Percentiles rank a stretch among this genome's conserved stretches.
These are phyloP conservation scores for Hyppa rectilinea DNA, from an alignment of 2,888 invertebrate genomes.

Conservation along the genomic window DNA sequence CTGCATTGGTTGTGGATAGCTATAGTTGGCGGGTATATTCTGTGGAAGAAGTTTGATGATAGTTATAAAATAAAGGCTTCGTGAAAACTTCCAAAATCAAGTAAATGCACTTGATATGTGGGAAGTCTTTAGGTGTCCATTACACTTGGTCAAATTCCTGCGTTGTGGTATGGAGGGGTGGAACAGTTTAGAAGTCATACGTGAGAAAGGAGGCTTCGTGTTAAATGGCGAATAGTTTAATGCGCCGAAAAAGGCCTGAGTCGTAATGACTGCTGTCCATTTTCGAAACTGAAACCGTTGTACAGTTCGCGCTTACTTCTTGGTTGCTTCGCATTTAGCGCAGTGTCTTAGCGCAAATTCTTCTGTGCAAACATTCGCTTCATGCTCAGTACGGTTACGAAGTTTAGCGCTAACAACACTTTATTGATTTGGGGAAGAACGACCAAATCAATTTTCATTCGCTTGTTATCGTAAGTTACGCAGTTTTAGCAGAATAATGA, in stretches of 20 bases:
- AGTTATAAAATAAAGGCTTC: constrained; percentile 39
- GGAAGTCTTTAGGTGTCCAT: constrained; percentile 19
- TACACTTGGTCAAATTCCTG: constrained; percentile 33
- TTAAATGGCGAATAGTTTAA: constrained; percentile 5
- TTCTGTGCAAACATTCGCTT: neutral
- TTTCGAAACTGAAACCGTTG: constrained; percentile 31
- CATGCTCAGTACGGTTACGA: neutral
- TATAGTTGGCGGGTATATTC: constrained; percentile 54
- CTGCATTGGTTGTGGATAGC: constrained; percentile 56
- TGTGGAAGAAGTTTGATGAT: constrained; percentile 59
- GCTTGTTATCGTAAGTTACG: constrained; percentile 1
- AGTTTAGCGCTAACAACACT: constrained; percentile 5
- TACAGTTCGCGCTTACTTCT: constrained; percentile 2
- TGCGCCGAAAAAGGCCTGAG: constrained; percentile 6
- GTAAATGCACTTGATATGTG: constrained; percentile 11
- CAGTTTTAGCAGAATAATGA: constrained; percentile 16
- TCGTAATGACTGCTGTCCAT: constrained; percentile 6
- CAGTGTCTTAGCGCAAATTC: neutral
- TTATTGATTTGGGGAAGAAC: neutral
- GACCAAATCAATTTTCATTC: neutral
- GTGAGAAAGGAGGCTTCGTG: neutral
- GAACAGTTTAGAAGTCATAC: constrained; percentile 6
- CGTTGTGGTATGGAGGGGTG: neutral
- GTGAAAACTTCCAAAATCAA: constrained; percentile 25
- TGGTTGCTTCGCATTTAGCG: neutral